These are phyloP conservation scores for Pygoscelis adeliae DNA, from an alignment of 2,113 vertebrate genomes.

Conservation along the genomic window DNA sequence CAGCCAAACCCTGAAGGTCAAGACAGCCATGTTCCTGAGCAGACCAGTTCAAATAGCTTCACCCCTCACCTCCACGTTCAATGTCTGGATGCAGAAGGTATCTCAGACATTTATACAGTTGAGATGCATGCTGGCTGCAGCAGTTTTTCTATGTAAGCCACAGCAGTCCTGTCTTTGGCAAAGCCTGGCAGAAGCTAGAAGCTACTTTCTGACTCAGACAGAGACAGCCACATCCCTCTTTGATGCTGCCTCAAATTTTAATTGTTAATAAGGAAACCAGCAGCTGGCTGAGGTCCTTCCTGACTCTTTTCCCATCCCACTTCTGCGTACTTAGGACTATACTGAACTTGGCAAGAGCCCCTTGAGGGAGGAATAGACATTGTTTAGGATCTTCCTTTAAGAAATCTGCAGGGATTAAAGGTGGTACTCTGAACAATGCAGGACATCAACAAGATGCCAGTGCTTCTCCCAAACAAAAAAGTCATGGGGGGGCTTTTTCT, in stretches of 20 bases:
- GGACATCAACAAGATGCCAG: not conserved
- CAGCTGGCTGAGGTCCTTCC: slow-evolving; percentile 7
- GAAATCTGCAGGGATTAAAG: not conserved
- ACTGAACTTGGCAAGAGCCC: not conserved
- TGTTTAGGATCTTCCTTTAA: not conserved
- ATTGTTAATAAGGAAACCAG: slow-evolving; percentile 4
- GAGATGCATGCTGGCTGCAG: not conserved
- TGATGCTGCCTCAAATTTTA: not conserved
- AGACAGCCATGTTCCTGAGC: accelerated
- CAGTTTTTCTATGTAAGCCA: not conserved
- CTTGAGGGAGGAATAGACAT: not conserved
- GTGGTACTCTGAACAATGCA: not conserved
- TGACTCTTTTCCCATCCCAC: not conserved
- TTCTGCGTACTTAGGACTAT: not conserved
- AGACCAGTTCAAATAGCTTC: not conserved
- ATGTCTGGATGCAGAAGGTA: not conserved
- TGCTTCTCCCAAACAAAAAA: not conserved
- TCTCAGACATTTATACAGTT: not conserved
- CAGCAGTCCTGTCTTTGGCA: not conserved
- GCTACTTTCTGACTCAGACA: not conserved
- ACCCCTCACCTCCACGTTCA: not conserved
- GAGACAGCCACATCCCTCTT: slow-evolving; percentile 4
- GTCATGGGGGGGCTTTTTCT: not conserved
- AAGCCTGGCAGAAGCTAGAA: not conserved
- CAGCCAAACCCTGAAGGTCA: not conserved